Conservation (phyloP, 2,113 vertebrate species). For the Gopherus evgoodei region DNA sequence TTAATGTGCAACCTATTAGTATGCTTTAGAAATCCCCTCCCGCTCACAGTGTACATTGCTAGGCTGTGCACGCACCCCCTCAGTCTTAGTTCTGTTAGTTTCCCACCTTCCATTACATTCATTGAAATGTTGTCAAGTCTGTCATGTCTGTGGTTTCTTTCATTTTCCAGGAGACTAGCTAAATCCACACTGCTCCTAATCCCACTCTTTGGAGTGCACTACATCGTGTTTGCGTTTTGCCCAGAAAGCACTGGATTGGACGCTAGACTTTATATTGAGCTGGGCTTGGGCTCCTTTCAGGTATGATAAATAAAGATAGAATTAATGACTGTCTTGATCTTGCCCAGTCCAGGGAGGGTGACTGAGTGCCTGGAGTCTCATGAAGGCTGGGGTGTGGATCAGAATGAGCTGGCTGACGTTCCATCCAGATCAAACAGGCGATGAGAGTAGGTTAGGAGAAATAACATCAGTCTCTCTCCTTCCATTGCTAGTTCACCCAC, state of each 20-base stretch:
- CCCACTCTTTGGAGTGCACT: constrained; percentile 78
- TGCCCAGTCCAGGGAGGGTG: background rate
- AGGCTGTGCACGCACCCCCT: accelerated
- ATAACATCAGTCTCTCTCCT: background rate
- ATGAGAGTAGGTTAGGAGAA: background rate
- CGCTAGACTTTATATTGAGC: constrained; percentile 72
- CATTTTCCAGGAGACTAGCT: constrained; percentile 69
- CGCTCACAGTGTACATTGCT: background rate
- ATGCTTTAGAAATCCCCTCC: background rate
- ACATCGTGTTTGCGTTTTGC: constrained; percentile 74
- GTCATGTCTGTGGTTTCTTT: background rate
- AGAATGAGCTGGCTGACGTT: background rate
- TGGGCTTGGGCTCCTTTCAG: constrained; percentile 78
- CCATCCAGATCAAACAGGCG: background rate
- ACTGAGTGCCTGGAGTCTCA: accelerated
- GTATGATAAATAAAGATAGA: constrained; percentile 11
- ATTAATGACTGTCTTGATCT: background rate
- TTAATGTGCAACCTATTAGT: background rate
- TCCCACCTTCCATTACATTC: background rate
- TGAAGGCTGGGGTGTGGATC: background rate
- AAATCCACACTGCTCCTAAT: constrained; percentile 77
- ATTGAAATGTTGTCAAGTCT: background rate
- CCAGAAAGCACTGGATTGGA: constrained; percentile 73
- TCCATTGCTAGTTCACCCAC: background rate
- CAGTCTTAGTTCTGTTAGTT: background rate